Percentiles rank a stretch among this genome's conserved stretches.
phyloP scores from a whole-genome alignment of 2,797 vertebrate species.

The Peromyscus attwateri region DNA sequence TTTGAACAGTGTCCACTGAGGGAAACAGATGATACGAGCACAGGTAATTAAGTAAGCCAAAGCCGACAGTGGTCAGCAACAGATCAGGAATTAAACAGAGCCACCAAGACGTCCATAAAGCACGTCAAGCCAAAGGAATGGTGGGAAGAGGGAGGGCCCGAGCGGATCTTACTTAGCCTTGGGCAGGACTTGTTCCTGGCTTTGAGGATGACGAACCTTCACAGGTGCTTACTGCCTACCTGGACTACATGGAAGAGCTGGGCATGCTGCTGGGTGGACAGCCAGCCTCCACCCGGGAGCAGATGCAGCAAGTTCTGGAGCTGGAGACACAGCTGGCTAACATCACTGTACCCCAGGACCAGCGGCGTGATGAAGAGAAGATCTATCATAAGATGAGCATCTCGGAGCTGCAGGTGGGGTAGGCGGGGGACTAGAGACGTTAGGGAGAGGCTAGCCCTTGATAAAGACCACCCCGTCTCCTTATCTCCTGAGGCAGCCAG shows the following conservation, averaged over 20 bases:
- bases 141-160: not conserved
- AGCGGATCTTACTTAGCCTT: not conserved
- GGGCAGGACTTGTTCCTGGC: not conserved
- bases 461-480: not conserved
- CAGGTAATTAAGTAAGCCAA: not conserved
- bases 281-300: slow-evolving; percentile 88
- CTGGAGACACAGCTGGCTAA: slow-evolving; percentile 95
- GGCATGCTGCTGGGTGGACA: slow-evolving; percentile 93
- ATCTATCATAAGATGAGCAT: slow-evolving; percentile 97
- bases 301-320: slow-evolving; percentile 96
- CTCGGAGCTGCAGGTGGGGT: slow-evolving; percentile 93
- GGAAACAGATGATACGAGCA: not conserved
- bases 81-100: not conserved
- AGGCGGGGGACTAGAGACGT: not conserved
- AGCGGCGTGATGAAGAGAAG: slow-evolving; percentile 96
- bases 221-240: slow-evolving; percentile 95
- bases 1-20: not conserved
- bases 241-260: slow-evolving; percentile 98
- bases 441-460: not conserved
- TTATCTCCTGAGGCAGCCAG: not conserved
- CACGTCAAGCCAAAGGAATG: not conserved
- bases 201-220: not conserved
- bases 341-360: slow-evolving; percentile 97
- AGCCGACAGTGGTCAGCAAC: not conserved
- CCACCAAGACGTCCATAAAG: not conserved